phyloP scores from a whole-genome alignment of 2,113 vertebrate species.

The Notothenia rossii region DNA sequence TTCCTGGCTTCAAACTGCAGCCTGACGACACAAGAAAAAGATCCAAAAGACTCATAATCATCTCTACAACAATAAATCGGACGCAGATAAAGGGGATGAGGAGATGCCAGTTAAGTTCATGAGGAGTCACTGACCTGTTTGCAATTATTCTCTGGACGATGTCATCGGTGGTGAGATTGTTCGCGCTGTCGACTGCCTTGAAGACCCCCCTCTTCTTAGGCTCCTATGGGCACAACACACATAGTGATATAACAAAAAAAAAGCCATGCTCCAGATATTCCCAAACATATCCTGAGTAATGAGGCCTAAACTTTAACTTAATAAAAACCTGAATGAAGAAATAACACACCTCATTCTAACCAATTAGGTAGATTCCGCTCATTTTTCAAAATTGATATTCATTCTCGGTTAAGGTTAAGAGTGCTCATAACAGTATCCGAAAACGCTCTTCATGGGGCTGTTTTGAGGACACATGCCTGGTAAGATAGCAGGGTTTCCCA shows the following conservation, averaged over 20 bases:
- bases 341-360: background rate
- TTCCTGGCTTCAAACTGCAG: slow-evolving; percentile 96
- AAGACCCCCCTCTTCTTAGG: slow-evolving; percentile 91
- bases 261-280: no score
- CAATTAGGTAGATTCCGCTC: background rate
- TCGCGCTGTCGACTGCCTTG: slow-evolving; percentile 88
- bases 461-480: no score
- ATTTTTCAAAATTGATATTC: background rate
- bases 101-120: background rate
- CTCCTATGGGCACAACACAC: slow-evolving; percentile 82
- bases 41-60: background rate
- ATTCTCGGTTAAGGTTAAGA: no score
- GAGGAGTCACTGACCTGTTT: slow-evolving; percentile 86
- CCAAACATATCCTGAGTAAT: no score
- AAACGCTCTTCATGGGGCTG: no score
- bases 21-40: slow-evolving; percentile 73
- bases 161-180: slow-evolving; percentile 91
- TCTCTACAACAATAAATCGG: background rate
- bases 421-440: no score
- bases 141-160: slow-evolving; percentile 97
- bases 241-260: background rate
- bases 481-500: no score
- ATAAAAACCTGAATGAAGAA: background rate
- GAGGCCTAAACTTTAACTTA: no score
- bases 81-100: background rate